Conservation (phyloP, 2,888 invertebrate species). For the Apamea anceps region DNA sequence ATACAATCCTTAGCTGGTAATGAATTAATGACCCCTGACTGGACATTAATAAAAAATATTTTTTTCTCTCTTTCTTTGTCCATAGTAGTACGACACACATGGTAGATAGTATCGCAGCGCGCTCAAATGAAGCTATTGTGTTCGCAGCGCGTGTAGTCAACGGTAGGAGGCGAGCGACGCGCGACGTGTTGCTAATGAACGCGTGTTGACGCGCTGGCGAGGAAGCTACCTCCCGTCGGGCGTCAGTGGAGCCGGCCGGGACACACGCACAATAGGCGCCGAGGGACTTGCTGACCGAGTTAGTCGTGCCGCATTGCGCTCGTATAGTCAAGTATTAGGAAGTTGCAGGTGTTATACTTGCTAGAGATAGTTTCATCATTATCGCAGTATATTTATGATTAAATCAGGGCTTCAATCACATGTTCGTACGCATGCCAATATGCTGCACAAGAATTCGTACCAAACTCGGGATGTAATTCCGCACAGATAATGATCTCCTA, state of each 20-base stretch:
- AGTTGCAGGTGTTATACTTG: background rate
- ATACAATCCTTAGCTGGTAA: no score
- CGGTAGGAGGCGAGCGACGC: background rate
- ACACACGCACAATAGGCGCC: background rate
- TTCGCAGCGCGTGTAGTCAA: background rate
- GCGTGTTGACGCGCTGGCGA: background rate
- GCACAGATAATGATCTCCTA: background rate
- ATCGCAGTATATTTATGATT: background rate
- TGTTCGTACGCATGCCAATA: background rate
- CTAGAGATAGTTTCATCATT: background rate
- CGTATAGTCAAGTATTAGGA: background rate
- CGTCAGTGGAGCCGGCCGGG: background rate
- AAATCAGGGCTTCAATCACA: background rate
- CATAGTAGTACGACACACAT: background rate
- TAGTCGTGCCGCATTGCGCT: background rate
- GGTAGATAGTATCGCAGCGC: no score
- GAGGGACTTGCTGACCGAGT: constrained; percentile 1
- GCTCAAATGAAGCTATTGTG: background rate
- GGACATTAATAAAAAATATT: no score
- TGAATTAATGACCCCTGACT: no score
- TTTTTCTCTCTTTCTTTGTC: no score
- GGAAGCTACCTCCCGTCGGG: background rate
- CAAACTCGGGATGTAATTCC: background rate
- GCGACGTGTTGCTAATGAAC: background rate
- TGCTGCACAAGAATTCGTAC: background rate